Evolutionary conservation across 2,797 vertebrate genomes (phyloP).

Genomic region (Phalanger gymnotis): DNA sequence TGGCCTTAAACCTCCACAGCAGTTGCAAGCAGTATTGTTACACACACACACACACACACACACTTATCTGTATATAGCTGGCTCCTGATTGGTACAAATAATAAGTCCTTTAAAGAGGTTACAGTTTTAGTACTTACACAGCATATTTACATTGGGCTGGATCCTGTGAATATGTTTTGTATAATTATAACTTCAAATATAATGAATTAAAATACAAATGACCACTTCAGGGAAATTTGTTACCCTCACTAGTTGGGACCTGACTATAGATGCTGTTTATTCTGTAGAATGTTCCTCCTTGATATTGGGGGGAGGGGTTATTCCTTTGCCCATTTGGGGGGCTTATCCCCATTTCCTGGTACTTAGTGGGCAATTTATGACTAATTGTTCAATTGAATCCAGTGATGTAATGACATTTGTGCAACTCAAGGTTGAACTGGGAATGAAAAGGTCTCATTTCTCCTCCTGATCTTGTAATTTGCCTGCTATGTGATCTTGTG

Average conservation of each 20-base stretch:
- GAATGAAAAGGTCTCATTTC: not conserved
- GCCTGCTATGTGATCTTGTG: not conserved
- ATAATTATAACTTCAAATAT: not conserved
- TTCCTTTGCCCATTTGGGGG: not conserved
- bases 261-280: not conserved
- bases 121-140: not conserved
- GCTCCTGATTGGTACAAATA: not conserved
- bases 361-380: not conserved
- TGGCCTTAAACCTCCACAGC: no score
- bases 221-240: not conserved
- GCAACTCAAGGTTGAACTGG: not conserved
- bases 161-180: not conserved
- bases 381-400: not conserved
- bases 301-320: not conserved
- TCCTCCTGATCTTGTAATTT: not conserved
- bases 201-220: not conserved
- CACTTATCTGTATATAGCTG: not conserved
- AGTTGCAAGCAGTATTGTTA: no score
- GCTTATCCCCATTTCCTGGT: not conserved
- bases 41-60: not conserved
- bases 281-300: not conserved
- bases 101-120: not conserved
- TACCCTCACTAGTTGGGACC: not conserved
- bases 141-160: not conserved
- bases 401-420: not conserved